Evolutionary conservation across 2,888 invertebrate species (phyloP), one percentile per base, ranked within the genome.

Genomic region (Spialia ferax): DNA sequence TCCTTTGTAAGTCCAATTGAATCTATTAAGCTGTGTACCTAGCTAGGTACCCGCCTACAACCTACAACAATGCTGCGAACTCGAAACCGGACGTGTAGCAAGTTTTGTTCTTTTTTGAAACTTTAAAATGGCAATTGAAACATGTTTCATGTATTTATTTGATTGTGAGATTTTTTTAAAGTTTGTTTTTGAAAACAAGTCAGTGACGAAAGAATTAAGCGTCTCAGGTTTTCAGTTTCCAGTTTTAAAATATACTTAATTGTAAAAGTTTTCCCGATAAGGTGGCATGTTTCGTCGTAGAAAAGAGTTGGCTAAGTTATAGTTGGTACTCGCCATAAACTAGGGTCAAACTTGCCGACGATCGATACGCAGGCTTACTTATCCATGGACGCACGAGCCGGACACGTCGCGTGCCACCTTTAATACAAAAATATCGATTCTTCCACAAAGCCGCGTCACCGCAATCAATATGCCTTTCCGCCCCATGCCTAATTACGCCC

Each of bases 401-500:
- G 92, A 91, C 91, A 89, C 83, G 79, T 93, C 91, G 93, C 93
- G 91, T 93, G 91, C 89, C 86, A 88, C 90, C 87, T 89, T 87
- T 88, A 88, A 90, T 91, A 92, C 88, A 91, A 92, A 92, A 91
- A 91, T 91, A 93, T 93, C 91, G 93, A 93, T 91, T 89, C 89
- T 89, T 88, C 87, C 86, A 88, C 89, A 89, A 89, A 90, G 88
- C 91, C 88, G 83, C 93, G 92, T 92, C 91, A 92, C 92, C 93
- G 89, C 91, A 93, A 93, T 93, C 93, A 91, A 93, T 93, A 92
- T 92, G 89, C 90, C 92, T 92, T 92, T 91, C 91, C 91, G 90
- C 90, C 89, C 88, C 86, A 81, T 88, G 88, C 88, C 91, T 93
- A 93, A 93, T 93, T 93, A 93, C 88, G 88, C 89, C 88, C 91